These are phyloP conservation scores for Anomalospiza imberbis DNA, from an alignment of 2,797 vertebrate genomes.

Conservation along the genomic window DNA sequence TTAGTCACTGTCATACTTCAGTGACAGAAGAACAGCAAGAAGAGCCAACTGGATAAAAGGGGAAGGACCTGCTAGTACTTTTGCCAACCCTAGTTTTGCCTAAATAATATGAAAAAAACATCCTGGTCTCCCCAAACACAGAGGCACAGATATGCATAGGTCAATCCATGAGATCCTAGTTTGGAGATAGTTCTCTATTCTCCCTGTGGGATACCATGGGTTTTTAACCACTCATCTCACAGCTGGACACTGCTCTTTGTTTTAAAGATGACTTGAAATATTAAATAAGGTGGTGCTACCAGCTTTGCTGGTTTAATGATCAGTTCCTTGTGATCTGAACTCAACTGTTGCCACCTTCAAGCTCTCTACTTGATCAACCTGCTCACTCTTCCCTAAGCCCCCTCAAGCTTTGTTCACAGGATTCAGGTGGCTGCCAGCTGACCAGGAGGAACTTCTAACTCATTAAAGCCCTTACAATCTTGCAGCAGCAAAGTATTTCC, in stretches of 20 bases:
- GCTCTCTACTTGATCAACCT: not conserved
- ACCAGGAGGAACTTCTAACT: not conserved
- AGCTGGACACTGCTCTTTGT: not conserved
- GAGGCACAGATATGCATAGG: not conserved
- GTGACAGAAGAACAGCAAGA: not conserved
- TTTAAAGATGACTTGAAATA: not conserved
- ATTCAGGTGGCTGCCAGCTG: not conserved
- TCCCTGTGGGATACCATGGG: not conserved
- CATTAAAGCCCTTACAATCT: not conserved
- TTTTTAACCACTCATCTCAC: not conserved
- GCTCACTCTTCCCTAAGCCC: not conserved
- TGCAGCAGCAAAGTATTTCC: not conserved
- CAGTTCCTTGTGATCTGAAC: not conserved
- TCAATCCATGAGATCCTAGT: not conserved
- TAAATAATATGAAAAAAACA: not conserved
- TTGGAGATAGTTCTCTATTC: not conserved
- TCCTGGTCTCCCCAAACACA: not conserved
- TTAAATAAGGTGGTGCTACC: not conserved
- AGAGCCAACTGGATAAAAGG: not conserved
- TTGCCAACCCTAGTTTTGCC: not conserved
- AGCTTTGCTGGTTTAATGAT: not conserved
- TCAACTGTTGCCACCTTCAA: not conserved
- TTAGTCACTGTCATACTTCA: not conserved
- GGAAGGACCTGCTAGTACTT: not conserved
- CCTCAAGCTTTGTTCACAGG: not conserved